These are phyloP conservation scores for Meiosimyza platycephala DNA, from an alignment of 2,888 invertebrate genomes.

Conservation along the genomic window DNA sequence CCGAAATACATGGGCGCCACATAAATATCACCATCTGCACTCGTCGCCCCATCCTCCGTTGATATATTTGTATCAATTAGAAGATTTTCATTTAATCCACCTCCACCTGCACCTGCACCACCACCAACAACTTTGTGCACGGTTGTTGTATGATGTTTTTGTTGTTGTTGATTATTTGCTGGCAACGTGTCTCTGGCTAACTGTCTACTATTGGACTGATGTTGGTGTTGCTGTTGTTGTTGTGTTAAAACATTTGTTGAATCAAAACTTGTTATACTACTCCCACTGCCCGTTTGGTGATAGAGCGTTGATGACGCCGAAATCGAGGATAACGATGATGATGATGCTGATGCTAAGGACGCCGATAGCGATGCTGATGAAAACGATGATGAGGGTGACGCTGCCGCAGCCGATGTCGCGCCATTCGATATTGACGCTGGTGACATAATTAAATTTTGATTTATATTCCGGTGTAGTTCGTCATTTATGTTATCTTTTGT, in stretches of 20 bases:
- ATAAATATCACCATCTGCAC: conserved; percentile 64
- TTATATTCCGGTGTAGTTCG: conserved; percentile 60
- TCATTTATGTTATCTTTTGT: conserved; percentile 51
- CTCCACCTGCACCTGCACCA: conserved; percentile 41
- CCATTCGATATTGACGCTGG: conserved; percentile 30
- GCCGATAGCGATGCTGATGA: conserved; percentile 16
- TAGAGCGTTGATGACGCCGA: conserved; percentile 40
- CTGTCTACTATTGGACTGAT: conserved; percentile 26
- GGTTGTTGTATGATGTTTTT: conserved; percentile 46
- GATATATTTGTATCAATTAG: conserved; percentile 44
- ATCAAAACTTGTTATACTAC: conserved; percentile 61
- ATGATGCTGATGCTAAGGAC: conserved; percentile 33
- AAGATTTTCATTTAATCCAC: conserved; percentile 40
- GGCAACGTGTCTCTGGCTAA: conserved; percentile 36
- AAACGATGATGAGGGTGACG: conserved; percentile 3
- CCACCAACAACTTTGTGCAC: conserved; percentile 46
- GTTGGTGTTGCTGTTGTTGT: conserved; percentile 45
- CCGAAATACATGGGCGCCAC: conserved; percentile 81
- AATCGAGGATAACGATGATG: conserved; percentile 37
- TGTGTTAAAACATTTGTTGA: conserved; percentile 58
- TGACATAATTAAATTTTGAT: conserved; percentile 66
- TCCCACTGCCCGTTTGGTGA: conserved; percentile 47
- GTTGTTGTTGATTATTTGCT: conserved; percentile 46
- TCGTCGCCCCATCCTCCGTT: conserved; percentile 45
- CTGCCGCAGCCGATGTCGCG: not conserved